Conservation (phyloP, 2,113 vertebrate species). For the Melanocharis versteri region DNA sequence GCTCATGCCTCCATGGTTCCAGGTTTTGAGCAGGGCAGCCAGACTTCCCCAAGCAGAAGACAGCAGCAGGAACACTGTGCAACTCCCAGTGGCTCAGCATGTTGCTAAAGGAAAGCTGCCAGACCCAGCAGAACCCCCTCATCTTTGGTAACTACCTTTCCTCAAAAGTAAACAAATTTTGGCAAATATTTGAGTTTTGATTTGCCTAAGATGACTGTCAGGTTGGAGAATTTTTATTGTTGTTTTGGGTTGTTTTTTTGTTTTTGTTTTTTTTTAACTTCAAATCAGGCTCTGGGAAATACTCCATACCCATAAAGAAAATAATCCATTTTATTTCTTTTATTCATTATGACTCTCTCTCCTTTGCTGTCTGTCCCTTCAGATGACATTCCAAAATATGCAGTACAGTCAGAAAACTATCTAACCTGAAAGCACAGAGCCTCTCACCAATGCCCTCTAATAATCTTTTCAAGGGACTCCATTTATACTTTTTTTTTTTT, state of each 20-base stretch:
- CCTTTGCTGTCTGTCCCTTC: not conserved
- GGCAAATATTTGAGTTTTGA: not conserved
- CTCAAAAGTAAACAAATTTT: not conserved
- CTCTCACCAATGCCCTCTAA: not conserved
- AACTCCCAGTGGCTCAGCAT: not conserved
- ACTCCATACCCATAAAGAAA: not conserved
- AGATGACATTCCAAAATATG: not conserved
- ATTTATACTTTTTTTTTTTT: not conserved
- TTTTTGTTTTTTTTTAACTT: not conserved
- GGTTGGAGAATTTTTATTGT: not conserved
- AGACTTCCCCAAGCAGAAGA: not conserved
- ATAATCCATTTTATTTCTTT: not conserved
- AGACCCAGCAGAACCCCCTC: not conserved
- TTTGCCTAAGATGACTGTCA: not conserved
- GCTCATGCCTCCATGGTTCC: not conserved
- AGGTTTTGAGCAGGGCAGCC: not conserved
- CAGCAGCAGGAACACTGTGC: not conserved
- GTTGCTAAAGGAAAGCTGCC: not conserved
- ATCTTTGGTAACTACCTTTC: not conserved
- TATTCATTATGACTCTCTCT: not conserved
- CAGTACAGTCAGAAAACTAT: not conserved
- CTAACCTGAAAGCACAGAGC: conserved; percentile 14
- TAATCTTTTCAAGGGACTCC: not conserved
- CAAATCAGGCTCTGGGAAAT: not conserved
- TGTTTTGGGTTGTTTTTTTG: not conserved